phyloP scores from a whole-genome alignment of 1,140 invertebrate genomes.

The Apis florea region DNA sequence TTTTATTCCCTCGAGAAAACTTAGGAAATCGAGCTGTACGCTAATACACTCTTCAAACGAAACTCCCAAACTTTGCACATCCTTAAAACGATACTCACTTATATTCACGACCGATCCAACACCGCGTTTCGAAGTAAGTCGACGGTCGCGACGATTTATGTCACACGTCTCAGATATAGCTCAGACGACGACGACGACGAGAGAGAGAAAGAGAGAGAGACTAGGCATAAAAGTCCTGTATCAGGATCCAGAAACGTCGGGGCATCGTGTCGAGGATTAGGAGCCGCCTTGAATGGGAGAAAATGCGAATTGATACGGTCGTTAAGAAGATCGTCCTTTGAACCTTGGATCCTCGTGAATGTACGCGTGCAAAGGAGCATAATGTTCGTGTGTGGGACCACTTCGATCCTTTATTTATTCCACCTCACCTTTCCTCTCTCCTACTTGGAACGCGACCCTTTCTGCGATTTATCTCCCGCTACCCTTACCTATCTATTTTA shows the following conservation, averaged over 20 bases:
- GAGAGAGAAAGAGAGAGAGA: background rate
- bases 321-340: constrained; percentile 68
- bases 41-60: too few species aligned
- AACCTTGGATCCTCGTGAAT: constrained; percentile 43
- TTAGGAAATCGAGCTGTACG: too few species aligned
- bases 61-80: background rate
- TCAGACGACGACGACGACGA: background rate
- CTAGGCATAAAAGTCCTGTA: constrained; percentile 62
- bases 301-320: constrained; percentile 74
- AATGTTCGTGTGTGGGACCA: constrained; percentile 1
- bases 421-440: background rate
- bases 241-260: constrained; percentile 37
- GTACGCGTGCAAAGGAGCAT: constrained; percentile 43
- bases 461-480: constrained; percentile 50
- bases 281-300: constrained; percentile 66
- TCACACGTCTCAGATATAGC: constrained; percentile 44
- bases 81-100: too few species aligned
- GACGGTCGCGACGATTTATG: constrained; percentile 59
- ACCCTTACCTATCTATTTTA: background rate
- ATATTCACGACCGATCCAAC: background rate
- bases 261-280: constrained; percentile 63
- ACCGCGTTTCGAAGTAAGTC: constrained; percentile 43
- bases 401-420: constrained; percentile 38
- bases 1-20: too few species aligned
- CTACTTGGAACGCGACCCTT: constrained; percentile 5